These are phyloP conservation scores for Parnassius smintheus DNA, from an alignment of 2,888 invertebrate species.

Conservation along the genomic window DNA sequence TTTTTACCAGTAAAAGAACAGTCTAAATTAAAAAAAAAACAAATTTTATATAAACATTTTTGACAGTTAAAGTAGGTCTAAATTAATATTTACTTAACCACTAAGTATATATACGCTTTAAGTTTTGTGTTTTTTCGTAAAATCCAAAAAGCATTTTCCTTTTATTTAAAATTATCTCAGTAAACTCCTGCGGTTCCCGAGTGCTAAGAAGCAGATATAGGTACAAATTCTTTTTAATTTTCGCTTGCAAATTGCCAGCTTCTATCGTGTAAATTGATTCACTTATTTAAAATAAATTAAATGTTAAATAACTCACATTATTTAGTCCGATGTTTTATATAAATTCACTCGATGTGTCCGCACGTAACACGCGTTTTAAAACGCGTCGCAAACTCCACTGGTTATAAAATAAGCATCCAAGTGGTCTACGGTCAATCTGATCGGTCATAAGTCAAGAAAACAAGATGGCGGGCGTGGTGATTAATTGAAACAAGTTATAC, in stretches of 20 bases:
- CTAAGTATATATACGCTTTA: too few species aligned
- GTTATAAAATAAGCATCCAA: neutral
- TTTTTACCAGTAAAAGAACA: too few species aligned
- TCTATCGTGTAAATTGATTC: neutral
- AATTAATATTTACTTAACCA: too few species aligned
- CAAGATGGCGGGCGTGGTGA: slow-evolving; percentile 20
- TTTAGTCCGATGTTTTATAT: slow-evolving; percentile 3
- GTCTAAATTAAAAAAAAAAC: too few species aligned
- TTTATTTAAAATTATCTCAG: neutral
- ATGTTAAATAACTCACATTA: slow-evolving; percentile 9
- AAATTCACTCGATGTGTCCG: neutral
- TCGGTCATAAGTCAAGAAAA: slow-evolving; percentile 31
- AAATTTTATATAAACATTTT: too few species aligned
- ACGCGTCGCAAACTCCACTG: slow-evolving; percentile 3
- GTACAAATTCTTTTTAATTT: neutral
- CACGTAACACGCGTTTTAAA: neutral
- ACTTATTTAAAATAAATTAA: slow-evolving; percentile 3
- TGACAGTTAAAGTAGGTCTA: too few species aligned
- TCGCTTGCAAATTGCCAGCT: neutral
- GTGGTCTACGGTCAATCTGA: slow-evolving; percentile 15
- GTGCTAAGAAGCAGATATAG: too few species aligned
- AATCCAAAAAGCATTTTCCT: too few species aligned
- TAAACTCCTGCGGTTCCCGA: neutral
- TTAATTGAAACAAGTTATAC: slow-evolving; percentile 22
- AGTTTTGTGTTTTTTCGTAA: too few species aligned